Base-by-base conservation (phyloP, 1,140 invertebrate genomes). In the Agraylea sexmaculata region DNA sequence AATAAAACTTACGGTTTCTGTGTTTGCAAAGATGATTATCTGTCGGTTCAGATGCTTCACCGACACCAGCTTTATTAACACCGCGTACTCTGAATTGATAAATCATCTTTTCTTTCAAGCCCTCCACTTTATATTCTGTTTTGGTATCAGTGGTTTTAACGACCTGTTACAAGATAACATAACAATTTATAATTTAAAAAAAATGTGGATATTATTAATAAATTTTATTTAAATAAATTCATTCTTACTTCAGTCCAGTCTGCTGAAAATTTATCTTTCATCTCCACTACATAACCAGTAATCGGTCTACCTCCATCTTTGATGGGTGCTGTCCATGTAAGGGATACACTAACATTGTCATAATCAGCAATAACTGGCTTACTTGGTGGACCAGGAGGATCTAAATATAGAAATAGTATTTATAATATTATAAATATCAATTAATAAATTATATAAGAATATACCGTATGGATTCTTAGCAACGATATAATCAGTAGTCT, bases 401-500 rank as follows among this genome's bases (percentile, higher is more conserved):
- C 87, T 83, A 50, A 40, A 41, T 37, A 35, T 47, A 37, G 49
- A 42, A 46, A 11, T 27, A 21, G 27, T 27, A 27, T 27, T 12
- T 21, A 21, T 21, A 20, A 30, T 10, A 32, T 32, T 13, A 23
- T 6, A 7, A 32, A 13, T 32, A 16, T 12, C 13, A 32, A 8
- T n/a, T 32, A 16, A 12, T 6, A 32, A 27, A 31, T 18, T 35
- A 33, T 20, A 10, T 3, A 11, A 11, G 23, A 40, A 49, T 49
- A 70, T 60, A 88, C 84, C 86, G 55, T 96, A 99, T 37, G 94
- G 94, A 75, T 98, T 98, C 59, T 89, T 96, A 19, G 93, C 93
- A 20, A 81, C 47, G 49, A 93, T 90, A 3, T 82, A 68, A 51
- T 89, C 87, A 8, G 82, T 80, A 18, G 89, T 90, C 60, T 92